phyloP scores from a whole-genome alignment of 2,888 invertebrate species.

The Andricus quercusramuli region DNA sequence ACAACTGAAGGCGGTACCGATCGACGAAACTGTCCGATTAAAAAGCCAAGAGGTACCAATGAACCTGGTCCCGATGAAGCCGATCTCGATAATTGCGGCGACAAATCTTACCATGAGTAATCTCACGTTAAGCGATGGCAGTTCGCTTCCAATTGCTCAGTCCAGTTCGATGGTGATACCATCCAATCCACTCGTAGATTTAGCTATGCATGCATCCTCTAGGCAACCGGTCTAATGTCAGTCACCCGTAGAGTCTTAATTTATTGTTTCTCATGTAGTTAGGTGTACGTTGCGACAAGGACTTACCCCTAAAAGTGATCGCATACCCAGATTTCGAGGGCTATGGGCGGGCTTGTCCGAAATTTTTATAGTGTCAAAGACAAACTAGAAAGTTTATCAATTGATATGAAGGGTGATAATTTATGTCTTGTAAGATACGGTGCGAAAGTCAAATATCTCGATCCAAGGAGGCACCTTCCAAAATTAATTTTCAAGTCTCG shows the following conservation, averaged over 20 bases:
- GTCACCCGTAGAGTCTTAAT: constrained; percentile 71
- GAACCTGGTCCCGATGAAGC: constrained; percentile 60
- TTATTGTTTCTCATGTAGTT: constrained; percentile 68
- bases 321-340: constrained; percentile 66
- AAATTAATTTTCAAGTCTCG: neutral
- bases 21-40: constrained; percentile 70
- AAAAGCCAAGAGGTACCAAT: constrained; percentile 56
- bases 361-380: constrained; percentile 62
- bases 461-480: neutral
- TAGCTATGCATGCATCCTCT: constrained; percentile 73
- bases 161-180: constrained; percentile 61
- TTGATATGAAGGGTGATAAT: constrained; percentile 63
- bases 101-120: constrained; percentile 65
- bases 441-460: constrained; percentile 8
- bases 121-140: constrained; percentile 48
- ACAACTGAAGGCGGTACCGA: constrained; percentile 64
- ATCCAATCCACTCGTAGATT: constrained; percentile 71
- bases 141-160: constrained; percentile 58
- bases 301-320: constrained; percentile 17
- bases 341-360: constrained; percentile 67
- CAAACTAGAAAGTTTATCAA: constrained; percentile 63
- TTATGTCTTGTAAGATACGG: constrained; percentile 61
- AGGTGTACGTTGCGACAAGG: constrained; percentile 52
- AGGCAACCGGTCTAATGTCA: constrained; percentile 75
- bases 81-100: constrained; percentile 66